A percentile compares a stretch with the other conserved stretches of the same genome.
phyloP scores from a whole-genome alignment of 2,113 vertebrate species.

The Gobiocypris rarus region DNA sequence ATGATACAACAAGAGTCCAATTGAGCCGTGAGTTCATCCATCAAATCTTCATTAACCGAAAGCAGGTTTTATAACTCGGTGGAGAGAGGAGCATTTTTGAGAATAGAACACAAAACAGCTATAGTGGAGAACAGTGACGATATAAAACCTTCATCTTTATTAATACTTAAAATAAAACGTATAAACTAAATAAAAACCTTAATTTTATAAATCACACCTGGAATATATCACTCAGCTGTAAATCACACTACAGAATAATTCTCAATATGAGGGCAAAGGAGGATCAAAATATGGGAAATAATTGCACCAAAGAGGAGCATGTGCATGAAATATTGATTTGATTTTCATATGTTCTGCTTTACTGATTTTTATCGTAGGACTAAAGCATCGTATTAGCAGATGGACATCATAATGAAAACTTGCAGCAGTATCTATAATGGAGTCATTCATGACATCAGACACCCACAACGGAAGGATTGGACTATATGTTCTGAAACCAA shows the following conservation, averaged over 20 bases:
- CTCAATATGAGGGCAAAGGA: constrained; percentile 56
- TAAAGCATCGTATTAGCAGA: not conserved
- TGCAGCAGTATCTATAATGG: not conserved
- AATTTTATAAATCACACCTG: too few species aligned
- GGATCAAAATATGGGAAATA: constrained; percentile 56
- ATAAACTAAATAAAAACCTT: too few species aligned
- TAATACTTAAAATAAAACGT: too few species aligned
- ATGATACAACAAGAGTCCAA: too few species aligned
- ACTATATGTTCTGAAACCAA: not conserved
- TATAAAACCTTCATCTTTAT: too few species aligned
- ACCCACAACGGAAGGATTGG: not conserved
- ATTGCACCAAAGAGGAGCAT: constrained; percentile 52
- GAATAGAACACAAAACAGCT: too few species aligned
- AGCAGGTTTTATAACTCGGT: too few species aligned
- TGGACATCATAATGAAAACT: not conserved
- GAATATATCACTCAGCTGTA: too few species aligned
- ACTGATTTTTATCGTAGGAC: constrained; percentile 30
- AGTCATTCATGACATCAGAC: not conserved
- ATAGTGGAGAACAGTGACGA: too few species aligned
- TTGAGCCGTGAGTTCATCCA: too few species aligned
- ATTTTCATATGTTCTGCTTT: constrained; percentile 57
- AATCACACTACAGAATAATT: not conserved
- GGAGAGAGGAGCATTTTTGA: too few species aligned
- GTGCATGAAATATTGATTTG: constrained; percentile 70
- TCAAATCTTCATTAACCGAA: too few species aligned